Conservation (phyloP, 2,113 vertebrate genomes). For the Aix galericulata region DNA sequence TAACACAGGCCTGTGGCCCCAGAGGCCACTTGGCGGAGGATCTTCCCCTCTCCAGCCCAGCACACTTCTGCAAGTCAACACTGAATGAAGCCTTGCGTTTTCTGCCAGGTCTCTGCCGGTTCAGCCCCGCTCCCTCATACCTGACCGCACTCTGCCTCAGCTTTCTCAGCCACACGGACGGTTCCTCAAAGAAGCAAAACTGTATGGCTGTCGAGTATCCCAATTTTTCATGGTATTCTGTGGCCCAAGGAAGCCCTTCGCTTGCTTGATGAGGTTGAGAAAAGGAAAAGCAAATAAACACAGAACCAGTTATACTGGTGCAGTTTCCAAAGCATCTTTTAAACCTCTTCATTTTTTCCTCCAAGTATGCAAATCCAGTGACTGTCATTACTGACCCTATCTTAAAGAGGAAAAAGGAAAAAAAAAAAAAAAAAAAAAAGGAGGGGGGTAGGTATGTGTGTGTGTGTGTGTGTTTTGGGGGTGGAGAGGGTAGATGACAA, state of each 20-base stretch:
- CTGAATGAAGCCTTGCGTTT: background rate
- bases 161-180: background rate
- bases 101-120: background rate
- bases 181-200: background rate
- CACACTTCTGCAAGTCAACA: background rate
- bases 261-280: background rate
- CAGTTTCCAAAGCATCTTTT: background rate
- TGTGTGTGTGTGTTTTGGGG: background rate
- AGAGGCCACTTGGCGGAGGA: background rate
- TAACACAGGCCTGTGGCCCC: accelerated
- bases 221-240: background rate
- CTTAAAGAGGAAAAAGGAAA: background rate
- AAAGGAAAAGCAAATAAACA: background rate
- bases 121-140: background rate
- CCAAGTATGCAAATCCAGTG: background rate
- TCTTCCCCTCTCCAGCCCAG: background rate
- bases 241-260: background rate
- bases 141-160: background rate
- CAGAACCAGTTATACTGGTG: background rate
- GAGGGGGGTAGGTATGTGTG: too few species aligned
- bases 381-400: background rate
- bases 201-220: background rate
- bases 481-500: background rate
- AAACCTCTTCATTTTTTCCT: background rate
- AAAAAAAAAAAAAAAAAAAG: too few species aligned